Conservation (phyloP, 2,888 invertebrate species). For the Hypomecis punctinalis region DNA sequence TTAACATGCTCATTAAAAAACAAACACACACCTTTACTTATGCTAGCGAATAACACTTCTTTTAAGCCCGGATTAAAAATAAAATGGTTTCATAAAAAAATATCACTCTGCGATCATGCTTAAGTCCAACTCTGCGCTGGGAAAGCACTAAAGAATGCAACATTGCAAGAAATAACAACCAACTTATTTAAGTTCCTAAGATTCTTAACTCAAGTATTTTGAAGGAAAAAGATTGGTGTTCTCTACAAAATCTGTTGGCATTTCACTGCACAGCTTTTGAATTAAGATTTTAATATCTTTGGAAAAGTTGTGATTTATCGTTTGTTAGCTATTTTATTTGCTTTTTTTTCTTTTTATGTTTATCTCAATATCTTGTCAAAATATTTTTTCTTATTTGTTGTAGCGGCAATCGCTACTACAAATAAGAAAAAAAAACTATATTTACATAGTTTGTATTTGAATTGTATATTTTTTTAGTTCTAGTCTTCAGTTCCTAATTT, state of each 20-base stretch:
- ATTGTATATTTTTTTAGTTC: too few relatives aligned
- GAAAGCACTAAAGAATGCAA: constrained; percentile 44
- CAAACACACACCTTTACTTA: not conserved
- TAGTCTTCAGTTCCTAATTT: too few relatives aligned
- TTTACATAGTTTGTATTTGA: too few relatives aligned
- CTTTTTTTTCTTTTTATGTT: not conserved
- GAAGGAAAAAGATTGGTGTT: constrained; percentile 24
- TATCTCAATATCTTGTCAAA: too few relatives aligned
- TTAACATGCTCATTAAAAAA: too few relatives aligned
- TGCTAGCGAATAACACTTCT: not conserved
- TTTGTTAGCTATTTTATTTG: not conserved
- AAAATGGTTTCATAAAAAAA: not conserved
- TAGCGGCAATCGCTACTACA: too few relatives aligned
- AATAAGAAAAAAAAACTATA: too few relatives aligned
- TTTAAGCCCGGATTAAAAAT: not conserved
- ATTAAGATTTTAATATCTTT: constrained; percentile 1
- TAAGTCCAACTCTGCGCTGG: constrained; percentile 7
- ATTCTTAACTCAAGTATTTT: constrained; percentile 36
- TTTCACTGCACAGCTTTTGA: constrained; percentile 1
- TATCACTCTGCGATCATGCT: not conserved
- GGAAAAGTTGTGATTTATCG: too few relatives aligned
- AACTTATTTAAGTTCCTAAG: constrained; percentile 42
- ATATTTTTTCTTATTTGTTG: too few relatives aligned
- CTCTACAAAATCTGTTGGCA: constrained; percentile 6
- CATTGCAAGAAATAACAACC: constrained; percentile 40